Evolutionary conservation across 2,113 vertebrate genomes (phyloP).

Genomic region (Hydrochoerus hydrochaeris): DNA sequence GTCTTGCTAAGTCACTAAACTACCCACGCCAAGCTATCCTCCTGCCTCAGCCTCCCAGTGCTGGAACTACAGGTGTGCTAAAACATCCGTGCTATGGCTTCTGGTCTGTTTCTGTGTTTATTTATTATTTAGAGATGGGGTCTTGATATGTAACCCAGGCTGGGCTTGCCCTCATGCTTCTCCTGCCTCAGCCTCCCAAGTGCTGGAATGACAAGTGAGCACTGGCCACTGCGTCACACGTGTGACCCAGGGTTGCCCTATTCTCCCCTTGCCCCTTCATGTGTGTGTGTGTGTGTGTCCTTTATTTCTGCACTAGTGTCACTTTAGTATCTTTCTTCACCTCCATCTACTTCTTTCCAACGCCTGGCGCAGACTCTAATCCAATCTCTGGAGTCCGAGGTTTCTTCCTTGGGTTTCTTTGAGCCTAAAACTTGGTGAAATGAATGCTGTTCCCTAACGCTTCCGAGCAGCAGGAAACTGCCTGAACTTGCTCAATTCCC

Average conservation of each 20-base stretch:
- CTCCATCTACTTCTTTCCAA: not conserved
- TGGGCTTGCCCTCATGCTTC: not conserved
- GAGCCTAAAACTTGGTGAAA: not conserved
- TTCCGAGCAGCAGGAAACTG: not conserved
- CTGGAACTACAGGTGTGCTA: not conserved
- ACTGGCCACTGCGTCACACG: not conserved
- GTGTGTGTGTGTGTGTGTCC: not conserved
- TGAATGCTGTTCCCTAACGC: not conserved
- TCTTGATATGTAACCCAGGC: not conserved
- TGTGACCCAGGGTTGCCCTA: not conserved
- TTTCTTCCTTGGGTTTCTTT: not conserved
- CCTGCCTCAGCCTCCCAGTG: not conserved
- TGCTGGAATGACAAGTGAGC: not conserved
- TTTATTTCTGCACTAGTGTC: not conserved
- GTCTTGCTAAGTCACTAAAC: not conserved
- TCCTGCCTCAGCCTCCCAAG: not conserved
- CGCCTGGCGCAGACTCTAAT: not conserved
- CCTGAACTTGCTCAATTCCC: not conserved
- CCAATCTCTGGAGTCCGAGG: not conserved
- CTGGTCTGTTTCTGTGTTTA: not conserved
- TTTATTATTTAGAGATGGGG: not conserved
- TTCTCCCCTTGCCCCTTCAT: not conserved
- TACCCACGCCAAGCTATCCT: not conserved
- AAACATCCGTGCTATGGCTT: not conserved
- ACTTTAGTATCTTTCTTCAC: not conserved